A percentile compares a stretch with the other conserved stretches of the same genome.
Conservation (phyloP, 2,113 vertebrate genomes). For the Thomomys bottae region DNA sequence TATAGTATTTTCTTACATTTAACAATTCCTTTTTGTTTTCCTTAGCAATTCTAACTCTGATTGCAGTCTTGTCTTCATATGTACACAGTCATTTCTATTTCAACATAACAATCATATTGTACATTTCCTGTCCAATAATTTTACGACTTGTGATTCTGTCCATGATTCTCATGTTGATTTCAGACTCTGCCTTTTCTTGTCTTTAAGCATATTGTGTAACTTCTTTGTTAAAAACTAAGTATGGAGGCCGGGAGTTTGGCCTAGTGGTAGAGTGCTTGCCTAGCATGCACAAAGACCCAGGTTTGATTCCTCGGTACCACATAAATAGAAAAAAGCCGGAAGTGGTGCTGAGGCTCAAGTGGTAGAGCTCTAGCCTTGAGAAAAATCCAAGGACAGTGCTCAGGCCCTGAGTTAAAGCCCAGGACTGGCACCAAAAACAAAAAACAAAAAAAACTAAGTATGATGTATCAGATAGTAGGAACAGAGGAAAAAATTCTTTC, state of each 20-base stretch:
- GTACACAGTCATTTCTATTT: background rate
- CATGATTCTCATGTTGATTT: background rate
- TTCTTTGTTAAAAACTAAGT: background rate
- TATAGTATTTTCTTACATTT: background rate
- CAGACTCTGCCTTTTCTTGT: background rate
- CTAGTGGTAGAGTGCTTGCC: too few species aligned
- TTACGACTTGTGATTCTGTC: background rate
- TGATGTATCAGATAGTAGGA: background rate
- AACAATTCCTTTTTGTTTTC: background rate
- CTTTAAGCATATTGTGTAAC: background rate
- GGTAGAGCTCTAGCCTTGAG: too few species aligned
- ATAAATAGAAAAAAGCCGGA: too few species aligned
- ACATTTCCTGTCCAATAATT: background rate
- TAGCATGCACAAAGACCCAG: too few species aligned
- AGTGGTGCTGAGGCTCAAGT: too few species aligned
- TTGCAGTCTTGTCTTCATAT: too few species aligned
- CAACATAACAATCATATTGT: background rate
- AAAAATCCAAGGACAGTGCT: too few species aligned
- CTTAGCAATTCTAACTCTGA: background rate
- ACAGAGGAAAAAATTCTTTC: background rate
- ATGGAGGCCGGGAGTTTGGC: too few species aligned
- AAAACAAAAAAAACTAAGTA: background rate
- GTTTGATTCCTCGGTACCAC: too few species aligned
- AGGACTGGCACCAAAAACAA: too few species aligned
- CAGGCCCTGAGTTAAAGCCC: too few species aligned